Evolutionary conservation across 2,797 vertebrate species (phyloP), one percentile per base, ranked within the genome.

Genomic region (Alcedo atthis): DNA sequence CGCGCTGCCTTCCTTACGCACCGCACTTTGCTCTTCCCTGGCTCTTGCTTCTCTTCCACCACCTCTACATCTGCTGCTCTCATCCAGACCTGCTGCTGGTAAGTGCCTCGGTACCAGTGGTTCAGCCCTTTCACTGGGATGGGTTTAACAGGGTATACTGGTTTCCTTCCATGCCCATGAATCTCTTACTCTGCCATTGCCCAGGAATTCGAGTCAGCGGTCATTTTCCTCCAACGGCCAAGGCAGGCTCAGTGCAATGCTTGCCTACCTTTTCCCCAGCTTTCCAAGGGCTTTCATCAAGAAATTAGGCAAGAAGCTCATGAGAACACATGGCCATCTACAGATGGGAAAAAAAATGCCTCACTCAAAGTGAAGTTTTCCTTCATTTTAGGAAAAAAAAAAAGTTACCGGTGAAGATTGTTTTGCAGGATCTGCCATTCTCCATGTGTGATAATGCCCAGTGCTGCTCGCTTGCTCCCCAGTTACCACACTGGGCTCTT

Each of bases 191-290:
- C 53, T 75, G 49, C 22, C 37, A 6, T 25, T 1, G 20, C 30
- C 22, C 1, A 8, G 28, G 40, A 30, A 46, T 37, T 33, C 5
- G 8, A 21, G 48, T 62, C 55, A 25, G 63, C 45, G 18, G 42
- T 43, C 51, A 15, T 11, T 89, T 53, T 26, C 8, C 12, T 46
- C 48, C 58, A 12, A 7, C 17, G 40, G 61, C 37, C 33, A 19
- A 62, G 32, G 30, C 28, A 58, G 51, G 22, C 13, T 0, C 21
- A 20, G 32, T 1, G 0, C 46, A 89, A 62, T 0, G 0, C 57
- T 43, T 11, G 18, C 62, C 35, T 57, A 12, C 22, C 13, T 77
- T 85, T 58, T 63, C 48, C 18, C 21, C 20, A 2, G 28, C 15
- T 81, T 81, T 84, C 45, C 25, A 11, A n/a, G 33, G 42, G 37